phyloP scores from a whole-genome alignment of 2,797 vertebrate species.

The Ptychadena robeensis region DNA sequence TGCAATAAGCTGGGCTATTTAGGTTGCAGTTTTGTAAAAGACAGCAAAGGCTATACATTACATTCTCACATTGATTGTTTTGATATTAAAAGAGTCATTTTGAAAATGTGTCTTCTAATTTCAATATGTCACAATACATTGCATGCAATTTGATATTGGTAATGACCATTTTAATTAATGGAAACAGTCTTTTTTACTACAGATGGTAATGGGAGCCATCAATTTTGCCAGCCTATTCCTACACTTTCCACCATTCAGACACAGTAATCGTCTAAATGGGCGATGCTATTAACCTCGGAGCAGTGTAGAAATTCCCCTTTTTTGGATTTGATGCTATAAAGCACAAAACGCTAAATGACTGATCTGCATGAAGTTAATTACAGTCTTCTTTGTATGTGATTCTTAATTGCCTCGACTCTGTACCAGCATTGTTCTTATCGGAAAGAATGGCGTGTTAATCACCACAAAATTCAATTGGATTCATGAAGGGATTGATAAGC shows the following conservation, averaged over 20 bases:
- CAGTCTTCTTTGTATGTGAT: constrained; percentile 15
- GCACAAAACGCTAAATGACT: constrained; percentile 22
- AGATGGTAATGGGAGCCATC: constrained; percentile 56
- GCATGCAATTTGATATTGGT: constrained; percentile 38
- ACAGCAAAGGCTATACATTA: constrained; percentile 35
- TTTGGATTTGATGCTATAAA: constrained; percentile 11
- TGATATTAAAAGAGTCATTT: constrained; percentile 53
- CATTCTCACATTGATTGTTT: constrained; percentile 45
- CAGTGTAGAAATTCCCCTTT: constrained; percentile 13
- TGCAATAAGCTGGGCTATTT: constrained; percentile 9
- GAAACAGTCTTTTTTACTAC: constrained; percentile 31
- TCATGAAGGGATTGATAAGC: constrained; percentile 22
- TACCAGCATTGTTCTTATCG: constrained; percentile 25
- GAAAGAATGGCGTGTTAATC: constrained; percentile 17
- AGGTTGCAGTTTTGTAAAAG: constrained; percentile 24
- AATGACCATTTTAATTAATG: constrained; percentile 49
- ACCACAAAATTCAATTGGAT: constrained; percentile 27
- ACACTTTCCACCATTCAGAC: constrained; percentile 2
- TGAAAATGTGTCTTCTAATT: constrained; percentile 43
- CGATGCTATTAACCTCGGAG: constrained; percentile 46
- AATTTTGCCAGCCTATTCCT: constrained; percentile 44
- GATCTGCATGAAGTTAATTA: constrained; percentile 37
- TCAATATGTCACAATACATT: constrained; percentile 42
- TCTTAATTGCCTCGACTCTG: constrained; percentile 43
- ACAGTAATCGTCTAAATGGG: constrained; percentile 15